A percentile compares a stretch with the other conserved stretches of the same genome.
Conservation (phyloP, 2,888 invertebrate species). For the Ochlodes sylvanus region DNA sequence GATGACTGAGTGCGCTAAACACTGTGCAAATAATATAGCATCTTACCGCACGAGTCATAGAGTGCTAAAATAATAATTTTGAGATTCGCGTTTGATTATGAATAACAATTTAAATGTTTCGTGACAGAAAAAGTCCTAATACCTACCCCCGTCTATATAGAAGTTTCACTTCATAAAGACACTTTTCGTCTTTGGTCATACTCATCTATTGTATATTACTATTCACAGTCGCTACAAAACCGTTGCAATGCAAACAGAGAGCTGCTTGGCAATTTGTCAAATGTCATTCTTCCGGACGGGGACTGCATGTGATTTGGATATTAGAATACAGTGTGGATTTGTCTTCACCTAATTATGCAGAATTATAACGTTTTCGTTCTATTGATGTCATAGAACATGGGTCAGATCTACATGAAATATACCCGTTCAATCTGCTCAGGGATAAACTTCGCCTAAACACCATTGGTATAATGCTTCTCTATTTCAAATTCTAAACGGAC, state of each 20-base stretch:
- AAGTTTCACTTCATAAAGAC: no score
- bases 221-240: background rate
- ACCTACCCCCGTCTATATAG: no score
- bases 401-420: conserved; percentile 30
- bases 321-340: conserved; percentile 7
- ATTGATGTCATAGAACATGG: conserved; percentile 29
- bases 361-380: conserved; percentile 19
- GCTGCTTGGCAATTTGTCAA: background rate
- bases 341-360: conserved; percentile 24
- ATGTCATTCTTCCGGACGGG: conserved; percentile 8
- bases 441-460: conserved; percentile 9
- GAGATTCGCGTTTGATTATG: no score
- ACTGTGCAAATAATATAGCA: no score
- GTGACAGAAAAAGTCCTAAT: no score
- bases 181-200: no score
- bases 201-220: no score
- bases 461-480: background rate
- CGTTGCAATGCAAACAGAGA: background rate
- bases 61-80: no score
- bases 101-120: no score
- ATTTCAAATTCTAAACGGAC: conserved; percentile 15
- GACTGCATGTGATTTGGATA: conserved; percentile 1
- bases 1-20: no score
- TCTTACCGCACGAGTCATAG: no score
- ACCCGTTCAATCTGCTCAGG: conserved; percentile 16